Conservation (phyloP, 2,888 invertebrate species). For the Poecilobothrus nobilitatus region DNA sequence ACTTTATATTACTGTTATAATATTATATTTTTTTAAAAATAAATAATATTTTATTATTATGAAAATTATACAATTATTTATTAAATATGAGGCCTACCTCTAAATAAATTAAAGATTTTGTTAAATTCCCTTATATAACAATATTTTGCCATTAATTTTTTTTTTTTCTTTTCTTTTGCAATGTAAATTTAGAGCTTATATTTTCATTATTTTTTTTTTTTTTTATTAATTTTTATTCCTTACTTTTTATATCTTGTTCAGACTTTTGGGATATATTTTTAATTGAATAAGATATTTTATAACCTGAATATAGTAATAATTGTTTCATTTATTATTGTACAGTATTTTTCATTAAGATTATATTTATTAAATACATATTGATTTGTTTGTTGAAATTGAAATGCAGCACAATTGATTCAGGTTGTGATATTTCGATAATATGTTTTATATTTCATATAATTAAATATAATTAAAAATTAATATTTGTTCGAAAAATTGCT, state of each 20-base stretch:
- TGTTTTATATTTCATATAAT: not conserved
- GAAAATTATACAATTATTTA: no score
- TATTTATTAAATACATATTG: not conserved
- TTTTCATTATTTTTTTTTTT: no score
- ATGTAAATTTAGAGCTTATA: no score
- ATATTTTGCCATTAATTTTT: no score
- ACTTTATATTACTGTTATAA: no score
- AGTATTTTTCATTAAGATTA: not conserved
- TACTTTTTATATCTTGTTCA: not conserved
- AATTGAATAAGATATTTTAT: not conserved
- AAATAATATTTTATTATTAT: no score
- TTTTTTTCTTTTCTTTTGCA: no score
- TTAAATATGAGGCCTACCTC: no score
- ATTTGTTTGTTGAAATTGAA: not conserved
- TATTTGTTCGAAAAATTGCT: not conserved
- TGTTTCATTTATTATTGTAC: not conserved
- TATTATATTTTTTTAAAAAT: no score
- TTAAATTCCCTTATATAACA: no score
- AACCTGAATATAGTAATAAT: not conserved
- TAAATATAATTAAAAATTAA: not conserved
- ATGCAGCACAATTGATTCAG: slow-evolving; percentile 3
- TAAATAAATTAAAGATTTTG: no score
- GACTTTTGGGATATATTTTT: not conserved
- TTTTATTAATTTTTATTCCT: not conserved
- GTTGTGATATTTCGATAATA: not conserved